These are phyloP conservation scores for Herminia tarsipennalis DNA, from an alignment of 2,888 invertebrate genomes.

Conservation along the genomic window DNA sequence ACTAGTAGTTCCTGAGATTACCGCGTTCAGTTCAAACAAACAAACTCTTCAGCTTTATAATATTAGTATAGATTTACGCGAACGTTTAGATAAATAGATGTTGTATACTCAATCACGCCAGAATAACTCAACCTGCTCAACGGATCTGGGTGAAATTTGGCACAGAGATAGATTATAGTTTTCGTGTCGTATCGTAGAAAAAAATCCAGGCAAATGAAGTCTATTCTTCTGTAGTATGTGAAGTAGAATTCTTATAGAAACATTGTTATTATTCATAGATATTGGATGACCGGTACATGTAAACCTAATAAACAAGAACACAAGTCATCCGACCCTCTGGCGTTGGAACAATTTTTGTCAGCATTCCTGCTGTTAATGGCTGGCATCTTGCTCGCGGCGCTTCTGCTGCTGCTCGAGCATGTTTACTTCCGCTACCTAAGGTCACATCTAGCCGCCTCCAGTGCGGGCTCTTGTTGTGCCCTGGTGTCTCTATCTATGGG, in stretches of 20 bases:
- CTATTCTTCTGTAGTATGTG: background rate
- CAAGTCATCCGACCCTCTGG: constrained; percentile 95
- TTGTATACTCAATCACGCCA: too few species aligned
- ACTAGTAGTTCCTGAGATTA: too few species aligned
- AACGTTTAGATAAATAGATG: too few species aligned
- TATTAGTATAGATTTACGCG: too few species aligned
- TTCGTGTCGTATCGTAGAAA: too few species aligned
- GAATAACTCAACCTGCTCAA: too few species aligned
- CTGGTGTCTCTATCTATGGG: constrained; percentile 96
- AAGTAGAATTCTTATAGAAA: background rate
- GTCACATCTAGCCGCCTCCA: constrained; percentile 94
- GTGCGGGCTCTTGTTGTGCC: constrained; percentile 96
- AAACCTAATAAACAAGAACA: constrained; percentile 96
- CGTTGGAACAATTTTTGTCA: constrained; percentile 97
- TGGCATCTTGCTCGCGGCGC: constrained; percentile 95
- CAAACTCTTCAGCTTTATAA: too few species aligned
- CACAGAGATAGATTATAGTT: too few species aligned
- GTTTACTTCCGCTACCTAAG: constrained; percentile 97
- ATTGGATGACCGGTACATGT: constrained; percentile 99
- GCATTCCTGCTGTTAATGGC: constrained; percentile 98
- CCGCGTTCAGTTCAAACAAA: too few species aligned
- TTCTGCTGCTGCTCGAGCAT: constrained; percentile 95
- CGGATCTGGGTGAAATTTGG: too few species aligned
- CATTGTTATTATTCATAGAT: constrained; percentile 76
- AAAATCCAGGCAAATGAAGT: too few species aligned